Evolutionary conservation across 2,797 vertebrate species (phyloP).

Genomic region (Orestias chungarensis): DNA sequence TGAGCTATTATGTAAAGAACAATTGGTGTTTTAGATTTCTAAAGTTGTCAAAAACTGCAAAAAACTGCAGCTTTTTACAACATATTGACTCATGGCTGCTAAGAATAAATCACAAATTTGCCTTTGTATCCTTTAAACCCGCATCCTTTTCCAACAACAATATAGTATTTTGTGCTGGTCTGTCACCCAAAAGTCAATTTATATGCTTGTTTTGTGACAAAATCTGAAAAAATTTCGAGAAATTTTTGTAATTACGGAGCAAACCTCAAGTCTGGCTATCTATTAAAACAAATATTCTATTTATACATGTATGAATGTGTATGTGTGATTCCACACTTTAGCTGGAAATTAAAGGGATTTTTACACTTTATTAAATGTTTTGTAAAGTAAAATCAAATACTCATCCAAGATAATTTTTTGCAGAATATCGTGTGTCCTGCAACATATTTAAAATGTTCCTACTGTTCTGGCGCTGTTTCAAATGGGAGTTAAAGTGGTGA

Average conservation of each 20-base stretch:
- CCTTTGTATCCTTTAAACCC: background rate
- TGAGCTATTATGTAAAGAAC: background rate
- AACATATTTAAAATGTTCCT: background rate
- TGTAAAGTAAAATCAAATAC: background rate
- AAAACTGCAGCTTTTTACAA: background rate
- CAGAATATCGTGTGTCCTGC: background rate
- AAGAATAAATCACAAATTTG: background rate
- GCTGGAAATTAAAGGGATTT: background rate
- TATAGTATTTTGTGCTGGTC: too few relatives aligned
- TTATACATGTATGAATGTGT: background rate
- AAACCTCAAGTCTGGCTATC: background rate
- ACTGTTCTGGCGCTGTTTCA: background rate
- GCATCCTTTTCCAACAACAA: background rate
- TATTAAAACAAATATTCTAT: background rate
- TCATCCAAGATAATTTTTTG: background rate
- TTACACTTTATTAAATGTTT: background rate
- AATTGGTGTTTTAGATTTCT: background rate
- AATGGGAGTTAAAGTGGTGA: constrained; percentile 7
- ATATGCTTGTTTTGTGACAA: too few relatives aligned
- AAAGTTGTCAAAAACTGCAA: background rate
- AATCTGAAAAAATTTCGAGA: too few relatives aligned
- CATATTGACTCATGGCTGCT: background rate
- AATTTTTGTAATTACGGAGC: too few relatives aligned
- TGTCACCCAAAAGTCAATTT: too few relatives aligned
- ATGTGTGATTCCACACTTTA: background rate